Evolutionary conservation across 2,113 vertebrate species (phyloP).

Genomic region (Epinephelus lanceolatus): DNA sequence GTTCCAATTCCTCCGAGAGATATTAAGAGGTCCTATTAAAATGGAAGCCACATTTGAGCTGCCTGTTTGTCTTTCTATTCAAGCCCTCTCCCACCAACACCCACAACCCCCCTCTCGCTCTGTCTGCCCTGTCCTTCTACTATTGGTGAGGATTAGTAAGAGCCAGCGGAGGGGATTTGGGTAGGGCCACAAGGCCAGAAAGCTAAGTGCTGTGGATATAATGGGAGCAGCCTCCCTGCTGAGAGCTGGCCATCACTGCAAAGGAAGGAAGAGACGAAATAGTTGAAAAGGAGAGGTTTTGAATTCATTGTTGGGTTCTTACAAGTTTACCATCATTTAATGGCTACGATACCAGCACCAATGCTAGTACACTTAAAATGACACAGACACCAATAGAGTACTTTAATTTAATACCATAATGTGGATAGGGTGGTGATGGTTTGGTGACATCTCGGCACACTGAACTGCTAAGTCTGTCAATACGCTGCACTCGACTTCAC

Average conservation of each 20-base stretch:
- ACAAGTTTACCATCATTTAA: neutral
- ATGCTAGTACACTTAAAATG: too few relatives aligned
- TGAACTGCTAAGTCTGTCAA: too few relatives aligned
- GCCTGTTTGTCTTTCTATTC: conserved; percentile 71
- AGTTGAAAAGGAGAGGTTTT: conserved; percentile 20
- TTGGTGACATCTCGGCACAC: too few relatives aligned
- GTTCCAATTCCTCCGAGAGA: conserved; percentile 48
- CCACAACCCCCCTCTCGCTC: conserved; percentile 21
- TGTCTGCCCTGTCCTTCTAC: conserved; percentile 67
- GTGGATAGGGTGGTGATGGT: too few relatives aligned
- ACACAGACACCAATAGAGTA: too few relatives aligned
- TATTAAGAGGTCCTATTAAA: conserved; percentile 66
- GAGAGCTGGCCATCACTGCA: conserved; percentile 53
- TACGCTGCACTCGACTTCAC: too few relatives aligned
- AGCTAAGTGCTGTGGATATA: conserved; percentile 80
- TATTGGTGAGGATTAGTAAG: conserved; percentile 73
- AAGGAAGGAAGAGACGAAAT: conserved; percentile 24
- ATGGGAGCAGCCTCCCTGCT: conserved; percentile 71
- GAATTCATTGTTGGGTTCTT: neutral
- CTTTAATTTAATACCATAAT: too few relatives aligned
- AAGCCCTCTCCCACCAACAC: conserved; percentile 56
- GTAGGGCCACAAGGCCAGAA: conserved; percentile 75
- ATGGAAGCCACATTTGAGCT: conserved; percentile 70
- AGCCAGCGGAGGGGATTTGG: conserved; percentile 75
- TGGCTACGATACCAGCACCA: neutral